Evolutionary conservation across 2,113 vertebrate species (phyloP).

Genomic region (Amphiprion ocellaris): DNA sequence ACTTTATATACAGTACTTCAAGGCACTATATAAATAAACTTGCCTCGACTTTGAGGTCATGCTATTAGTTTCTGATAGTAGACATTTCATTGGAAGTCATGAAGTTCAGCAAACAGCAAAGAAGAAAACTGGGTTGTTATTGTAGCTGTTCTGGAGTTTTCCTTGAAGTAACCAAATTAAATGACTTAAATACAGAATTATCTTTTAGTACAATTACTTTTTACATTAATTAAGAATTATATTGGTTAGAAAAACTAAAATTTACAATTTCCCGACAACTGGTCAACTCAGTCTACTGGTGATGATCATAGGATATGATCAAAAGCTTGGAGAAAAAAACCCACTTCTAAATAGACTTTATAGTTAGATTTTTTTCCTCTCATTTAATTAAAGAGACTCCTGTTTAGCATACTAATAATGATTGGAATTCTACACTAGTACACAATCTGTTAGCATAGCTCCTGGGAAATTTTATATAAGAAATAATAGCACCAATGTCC

Average conservation of each 20-base stretch:
- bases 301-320: neutral
- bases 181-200: neutral
- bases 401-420: neutral
- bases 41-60: neutral
- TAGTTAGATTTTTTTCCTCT: too few relatives aligned
- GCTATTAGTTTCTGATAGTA: neutral
- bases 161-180: neutral
- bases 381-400: too few relatives aligned
- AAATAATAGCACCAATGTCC: neutral
- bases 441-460: neutral
- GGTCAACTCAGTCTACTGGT: neutral
- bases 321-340: too few relatives aligned
- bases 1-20: neutral
- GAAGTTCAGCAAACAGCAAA: neutral
- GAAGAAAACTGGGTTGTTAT: neutral
- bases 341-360: too few relatives aligned
- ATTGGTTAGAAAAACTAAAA: too few relatives aligned
- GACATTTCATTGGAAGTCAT: neutral
- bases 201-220: neutral
- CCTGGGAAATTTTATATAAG: neutral
- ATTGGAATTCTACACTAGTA: neutral
- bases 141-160: neutral
- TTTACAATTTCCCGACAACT: neutral
- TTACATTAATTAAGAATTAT: neutral
- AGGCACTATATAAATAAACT: neutral